Percentiles rank a stretch among this genome's conserved stretches.
Conservation (phyloP, 2,113 vertebrate species). For the Sula dactylatra region DNA sequence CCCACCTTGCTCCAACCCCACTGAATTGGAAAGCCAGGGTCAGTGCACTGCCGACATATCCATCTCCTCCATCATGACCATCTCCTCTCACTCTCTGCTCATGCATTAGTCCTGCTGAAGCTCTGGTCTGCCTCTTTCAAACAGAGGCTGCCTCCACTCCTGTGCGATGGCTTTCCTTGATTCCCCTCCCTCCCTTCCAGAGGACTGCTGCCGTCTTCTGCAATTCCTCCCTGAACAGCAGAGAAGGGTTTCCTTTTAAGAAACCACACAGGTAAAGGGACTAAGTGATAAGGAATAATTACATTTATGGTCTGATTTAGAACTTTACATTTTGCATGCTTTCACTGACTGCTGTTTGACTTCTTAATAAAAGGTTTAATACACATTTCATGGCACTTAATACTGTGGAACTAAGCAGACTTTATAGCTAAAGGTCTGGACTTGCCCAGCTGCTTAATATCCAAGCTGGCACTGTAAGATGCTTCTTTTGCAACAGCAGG, state of each 20-base stretch:
- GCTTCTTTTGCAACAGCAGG: background rate
- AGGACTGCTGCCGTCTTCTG: background rate
- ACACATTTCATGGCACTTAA: background rate
- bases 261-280: background rate
- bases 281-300: background rate
- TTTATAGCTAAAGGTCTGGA: background rate
- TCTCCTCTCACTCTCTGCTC: too few species aligned
- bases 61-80: too few species aligned
- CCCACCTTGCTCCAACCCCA: rapidly evolving
- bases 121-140: background rate
- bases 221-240: background rate
- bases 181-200: rapidly evolving
- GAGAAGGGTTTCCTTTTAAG: background rate
- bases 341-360: background rate
- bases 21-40: background rate
- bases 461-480: background rate
- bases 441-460: background rate
- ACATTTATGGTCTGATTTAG: background rate
- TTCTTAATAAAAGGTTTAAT: background rate
- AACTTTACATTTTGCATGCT: background rate
- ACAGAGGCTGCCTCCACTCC: background rate
- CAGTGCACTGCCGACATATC: rapidly evolving
- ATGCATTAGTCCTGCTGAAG: rapidly evolving
- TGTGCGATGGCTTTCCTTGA: rapidly evolving
- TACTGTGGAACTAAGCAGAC: slow-evolving; percentile 7